Conservation (phyloP, 2,113 vertebrate genomes). For the Etia nguti region DNA sequence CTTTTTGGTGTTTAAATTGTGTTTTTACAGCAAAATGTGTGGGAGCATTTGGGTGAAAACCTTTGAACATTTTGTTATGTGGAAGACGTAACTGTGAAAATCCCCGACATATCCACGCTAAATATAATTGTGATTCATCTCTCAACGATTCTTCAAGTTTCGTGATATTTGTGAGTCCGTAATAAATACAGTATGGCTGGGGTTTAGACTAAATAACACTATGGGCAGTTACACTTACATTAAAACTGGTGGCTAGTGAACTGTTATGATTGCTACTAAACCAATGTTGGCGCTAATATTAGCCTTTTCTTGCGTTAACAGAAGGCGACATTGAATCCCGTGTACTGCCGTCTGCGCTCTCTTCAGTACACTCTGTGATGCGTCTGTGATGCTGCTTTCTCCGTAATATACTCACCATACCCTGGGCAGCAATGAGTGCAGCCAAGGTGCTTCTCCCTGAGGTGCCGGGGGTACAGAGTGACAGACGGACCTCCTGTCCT, state of each 20-base stretch:
- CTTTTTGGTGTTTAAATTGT: not conserved
- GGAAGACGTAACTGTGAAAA: not conserved
- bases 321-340: not conserved
- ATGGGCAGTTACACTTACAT: not conserved
- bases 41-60: not conserved
- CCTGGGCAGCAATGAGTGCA: constrained; percentile 89
- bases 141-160: not conserved
- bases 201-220: not conserved
- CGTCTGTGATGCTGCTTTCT: not conserved
- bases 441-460: constrained; percentile 92
- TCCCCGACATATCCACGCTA: not conserved
- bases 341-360: not conserved
- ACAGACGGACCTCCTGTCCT: constrained; percentile 83
- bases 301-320: not conserved
- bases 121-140: not conserved
- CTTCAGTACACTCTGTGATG: not conserved
- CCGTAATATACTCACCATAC: constrained; percentile 81
- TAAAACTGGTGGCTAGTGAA: not conserved
- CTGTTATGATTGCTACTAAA: not conserved
- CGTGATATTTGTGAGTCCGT: not conserved
- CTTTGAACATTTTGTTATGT: not conserved
- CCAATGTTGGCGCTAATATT: not conserved
- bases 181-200: not conserved
- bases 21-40: not conserved
- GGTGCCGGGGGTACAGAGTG: constrained; percentile 88